Percentiles rank a stretch among this genome's conserved stretches.
These are phyloP conservation scores for Prenolepis imparis DNA, from an alignment of 2,888 invertebrate species.

Conservation along the genomic window DNA sequence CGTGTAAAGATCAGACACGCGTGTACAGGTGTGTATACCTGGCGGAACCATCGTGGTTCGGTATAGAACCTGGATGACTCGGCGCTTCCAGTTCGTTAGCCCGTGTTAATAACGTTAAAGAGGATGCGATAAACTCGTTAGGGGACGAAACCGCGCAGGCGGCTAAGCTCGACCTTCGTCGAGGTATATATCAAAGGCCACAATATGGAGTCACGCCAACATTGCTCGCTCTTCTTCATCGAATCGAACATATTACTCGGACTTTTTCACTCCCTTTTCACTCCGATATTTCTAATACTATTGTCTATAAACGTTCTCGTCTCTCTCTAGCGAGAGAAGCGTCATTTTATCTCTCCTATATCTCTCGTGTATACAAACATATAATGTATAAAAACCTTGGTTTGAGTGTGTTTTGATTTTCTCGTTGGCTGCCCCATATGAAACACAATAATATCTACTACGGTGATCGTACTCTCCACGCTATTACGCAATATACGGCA, in stretches of 20 bases:
- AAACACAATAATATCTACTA: conserved; percentile 14
- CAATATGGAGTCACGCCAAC: conserved; percentile 15
- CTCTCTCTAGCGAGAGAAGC: background rate
- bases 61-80: conserved; percentile 78
- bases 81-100: conserved; percentile 81
- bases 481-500: conserved; percentile 34
- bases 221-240: conserved; percentile 25
- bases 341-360: background rate
- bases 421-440: background rate
- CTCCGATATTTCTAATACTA: background rate
- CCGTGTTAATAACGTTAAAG: conserved; percentile 83
- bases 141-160: conserved; percentile 67
- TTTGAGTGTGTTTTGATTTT: conserved; percentile 23
- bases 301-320: background rate
- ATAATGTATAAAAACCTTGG: background rate
- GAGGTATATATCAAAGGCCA: conserved; percentile 30
- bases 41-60: conserved; percentile 67
- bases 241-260: conserved; percentile 20
- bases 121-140: conserved; percentile 82
- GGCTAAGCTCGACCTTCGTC: conserved; percentile 65
- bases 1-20: conserved; percentile 46
- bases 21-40: conserved; percentile 65
- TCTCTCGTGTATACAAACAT: background rate
- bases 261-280: background rate
- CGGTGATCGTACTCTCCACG: conserved; percentile 3